These are phyloP conservation scores for Muscicapa striata DNA, from an alignment of 2,797 vertebrate species.

Conservation along the genomic window DNA sequence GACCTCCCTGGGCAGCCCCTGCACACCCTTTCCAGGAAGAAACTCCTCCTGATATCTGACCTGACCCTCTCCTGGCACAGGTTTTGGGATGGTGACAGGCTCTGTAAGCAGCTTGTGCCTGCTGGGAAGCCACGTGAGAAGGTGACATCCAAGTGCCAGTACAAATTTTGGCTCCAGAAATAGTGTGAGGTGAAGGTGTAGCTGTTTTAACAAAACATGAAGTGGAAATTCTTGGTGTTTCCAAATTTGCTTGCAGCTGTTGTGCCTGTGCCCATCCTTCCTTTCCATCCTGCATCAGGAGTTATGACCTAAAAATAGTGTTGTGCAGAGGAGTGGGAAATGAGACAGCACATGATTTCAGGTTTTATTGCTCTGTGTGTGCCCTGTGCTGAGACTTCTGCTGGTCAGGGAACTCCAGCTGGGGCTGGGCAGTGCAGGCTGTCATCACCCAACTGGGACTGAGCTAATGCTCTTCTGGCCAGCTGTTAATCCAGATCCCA, in stretches of 20 bases:
- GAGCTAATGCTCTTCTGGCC: neutral
- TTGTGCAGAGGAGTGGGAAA: neutral
- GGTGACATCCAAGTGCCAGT: neutral
- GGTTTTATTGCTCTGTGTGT: neutral
- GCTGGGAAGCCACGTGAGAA: neutral
- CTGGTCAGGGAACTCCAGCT: neutral
- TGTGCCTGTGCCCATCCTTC: neutral
- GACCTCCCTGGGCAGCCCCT: neutral
- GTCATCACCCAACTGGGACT: neutral
- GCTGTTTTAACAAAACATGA: neutral
- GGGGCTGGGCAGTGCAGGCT: neutral
- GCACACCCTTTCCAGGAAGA: neutral
- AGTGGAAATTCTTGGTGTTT: neutral
- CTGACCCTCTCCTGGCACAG: neutral
- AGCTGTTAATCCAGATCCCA: neutral
- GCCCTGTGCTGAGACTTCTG: neutral
- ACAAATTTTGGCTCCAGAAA: neutral
- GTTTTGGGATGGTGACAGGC: neutral
- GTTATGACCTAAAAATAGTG: neutral
- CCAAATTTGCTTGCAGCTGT: neutral
- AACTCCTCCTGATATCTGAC: neutral
- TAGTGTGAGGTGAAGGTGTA: neutral
- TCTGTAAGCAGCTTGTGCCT: conserved; percentile 4
- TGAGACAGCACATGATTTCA: rapidly evolving
- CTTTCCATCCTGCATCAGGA: neutral